Evolutionary conservation across 2,888 invertebrate genomes (phyloP), one percentile per base, ranked within the genome.

Genomic region (Protodeltote pygarga): DNA sequence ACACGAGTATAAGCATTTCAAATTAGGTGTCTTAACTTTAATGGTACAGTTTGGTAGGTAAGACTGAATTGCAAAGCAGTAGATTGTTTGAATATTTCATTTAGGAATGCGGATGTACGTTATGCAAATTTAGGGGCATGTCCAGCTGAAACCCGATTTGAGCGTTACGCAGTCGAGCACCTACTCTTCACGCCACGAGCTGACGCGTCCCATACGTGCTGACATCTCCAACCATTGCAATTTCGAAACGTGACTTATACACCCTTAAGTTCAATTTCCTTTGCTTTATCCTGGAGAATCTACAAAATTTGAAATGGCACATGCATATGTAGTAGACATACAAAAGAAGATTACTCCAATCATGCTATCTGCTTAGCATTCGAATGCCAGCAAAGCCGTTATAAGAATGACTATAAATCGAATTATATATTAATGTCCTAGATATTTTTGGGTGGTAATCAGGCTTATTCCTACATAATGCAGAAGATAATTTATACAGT

Each of bases 1-100:
- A 63, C 54, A 20, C 20, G 16, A 27, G 5, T 11, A 24, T 15
- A 46, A 25, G 9, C n/a, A 49, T 49, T 48, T 32, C 59, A 59
- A 70, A 68, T 73, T 55, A 68, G 49, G 63, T 62, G 65, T 48
- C 60, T 62, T 70, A 69, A 74, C 66, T 78, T 77, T 55, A 54
- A 42, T 50, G 33, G 40, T 47, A 45, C 24, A 39, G 37, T 53
- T 38, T 24, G 17, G 17, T 32, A 40, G 52, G 42, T 58, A 49
- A 48, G 39, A 51, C 46, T 39, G 73, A 70, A 73, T 75, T 73
- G 59, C 54, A 51, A 67, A 68, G 66, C 63, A 63, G 63, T 66
- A 46, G 53, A 67, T 69, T 71, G 75, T 74, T 77, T 79, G 77
- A 80, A 83, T 79, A 77, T 81, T 79, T 75, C 67, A 81, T 77